Evolutionary conservation across 2,113 vertebrate genomes (phyloP).

Genomic region (Hippocampus abdominalis): DNA sequence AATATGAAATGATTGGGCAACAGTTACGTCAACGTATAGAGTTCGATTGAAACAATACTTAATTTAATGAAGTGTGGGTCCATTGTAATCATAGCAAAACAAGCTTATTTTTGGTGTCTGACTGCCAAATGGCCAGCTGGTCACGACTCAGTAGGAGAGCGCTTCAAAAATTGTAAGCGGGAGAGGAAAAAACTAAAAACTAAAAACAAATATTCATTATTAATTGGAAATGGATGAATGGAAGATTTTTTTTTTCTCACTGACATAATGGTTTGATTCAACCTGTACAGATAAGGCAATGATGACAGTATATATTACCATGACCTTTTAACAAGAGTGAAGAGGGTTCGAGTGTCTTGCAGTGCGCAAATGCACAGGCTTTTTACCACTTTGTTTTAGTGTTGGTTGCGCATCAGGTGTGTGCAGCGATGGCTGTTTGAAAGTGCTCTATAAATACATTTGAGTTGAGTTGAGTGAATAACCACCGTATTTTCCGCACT

Average conservation of each 20-base stretch:
- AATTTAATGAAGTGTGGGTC: neutral
- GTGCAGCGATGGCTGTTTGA: neutral
- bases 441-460: no score
- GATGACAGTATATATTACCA: neutral
- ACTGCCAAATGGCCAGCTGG: neutral
- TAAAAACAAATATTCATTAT: neutral
- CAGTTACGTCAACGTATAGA: neutral
- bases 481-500: no score
- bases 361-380: neutral
- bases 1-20: slow-evolving; percentile 1
- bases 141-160: neutral
- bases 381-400: neutral
- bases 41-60: neutral
- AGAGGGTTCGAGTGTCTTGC: neutral
- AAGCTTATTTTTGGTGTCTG: neutral
- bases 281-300: neutral
- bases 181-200: neutral
- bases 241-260: no score
- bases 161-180: neutral
- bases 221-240: no score
- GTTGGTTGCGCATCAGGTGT: neutral
- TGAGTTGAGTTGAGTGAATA: no score
- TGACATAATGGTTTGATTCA: no score
- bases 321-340: neutral
- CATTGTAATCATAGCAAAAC: neutral